These are phyloP conservation scores for Polymixis lichenea DNA, from an alignment of 2,888 invertebrate genomes.

Conservation along the genomic window DNA sequence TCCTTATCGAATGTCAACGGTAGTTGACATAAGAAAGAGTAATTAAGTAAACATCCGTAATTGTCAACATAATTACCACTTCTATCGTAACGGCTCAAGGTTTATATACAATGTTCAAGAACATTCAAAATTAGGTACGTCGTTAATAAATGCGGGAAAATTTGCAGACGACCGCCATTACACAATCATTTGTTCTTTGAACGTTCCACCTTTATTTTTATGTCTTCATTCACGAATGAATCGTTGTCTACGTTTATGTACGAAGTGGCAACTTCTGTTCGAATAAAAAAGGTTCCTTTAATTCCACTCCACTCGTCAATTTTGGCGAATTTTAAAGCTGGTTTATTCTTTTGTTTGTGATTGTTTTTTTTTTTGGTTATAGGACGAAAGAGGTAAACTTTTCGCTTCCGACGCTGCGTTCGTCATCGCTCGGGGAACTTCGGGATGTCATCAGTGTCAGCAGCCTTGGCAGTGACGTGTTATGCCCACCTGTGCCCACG, in stretches of 20 bases:
- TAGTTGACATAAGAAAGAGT: neutral
- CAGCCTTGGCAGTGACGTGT: constrained; percentile 84
- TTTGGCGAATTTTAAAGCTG: neutral
- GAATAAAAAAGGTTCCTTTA: constrained; percentile 17
- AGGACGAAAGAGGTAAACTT: constrained; percentile 89
- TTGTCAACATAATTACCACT: constrained; percentile 31
- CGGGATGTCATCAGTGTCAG: constrained; percentile 86
- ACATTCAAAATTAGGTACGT: constrained; percentile 34
- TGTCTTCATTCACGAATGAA: constrained; percentile 39
- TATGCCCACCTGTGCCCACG: constrained; percentile 84
- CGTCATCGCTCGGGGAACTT: constrained; percentile 87
- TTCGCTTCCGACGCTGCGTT: constrained; percentile 86
- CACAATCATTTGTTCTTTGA: constrained; percentile 34
- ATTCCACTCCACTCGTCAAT: constrained; percentile 13
- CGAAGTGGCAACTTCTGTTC: constrained; percentile 1
- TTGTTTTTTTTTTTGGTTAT: constrained; percentile 35
- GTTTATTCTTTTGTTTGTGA: neutral
- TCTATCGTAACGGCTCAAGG: constrained; percentile 7
- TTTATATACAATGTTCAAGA: constrained; percentile 10
- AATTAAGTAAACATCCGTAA: neutral
- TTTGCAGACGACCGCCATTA: constrained; percentile 40
- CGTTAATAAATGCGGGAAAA: constrained; percentile 46
- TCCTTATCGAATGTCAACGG: neutral
- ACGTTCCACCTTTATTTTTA: constrained; percentile 45
- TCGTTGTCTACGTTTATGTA: constrained; percentile 18